A percentile compares a stretch with the other conserved stretches of the same genome.
These are phyloP conservation scores for Nasonovia ribisnigri DNA, from an alignment of 2,888 invertebrate genomes.

Conservation along the genomic window DNA sequence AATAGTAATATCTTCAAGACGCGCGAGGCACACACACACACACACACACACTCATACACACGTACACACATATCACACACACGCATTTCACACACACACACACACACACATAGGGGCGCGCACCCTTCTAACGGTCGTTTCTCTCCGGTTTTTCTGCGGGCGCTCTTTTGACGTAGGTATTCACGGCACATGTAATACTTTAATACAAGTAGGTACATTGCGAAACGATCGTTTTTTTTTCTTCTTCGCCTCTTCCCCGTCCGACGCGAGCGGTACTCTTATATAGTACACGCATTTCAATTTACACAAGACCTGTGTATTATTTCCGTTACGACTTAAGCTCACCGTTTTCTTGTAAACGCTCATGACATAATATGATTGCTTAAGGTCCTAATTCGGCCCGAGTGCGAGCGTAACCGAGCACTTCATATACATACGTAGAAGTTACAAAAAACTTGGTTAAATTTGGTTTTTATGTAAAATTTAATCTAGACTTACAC, in stretches of 20 bases:
- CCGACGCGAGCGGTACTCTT: not conserved
- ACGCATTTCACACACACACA: not conserved
- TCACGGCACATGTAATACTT: not conserved
- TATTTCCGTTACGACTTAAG: conserved; percentile 37
- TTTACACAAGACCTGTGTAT: not conserved
- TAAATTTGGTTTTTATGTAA: not conserved
- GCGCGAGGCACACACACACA: not conserved
- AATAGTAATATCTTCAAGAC: conserved; percentile 61
- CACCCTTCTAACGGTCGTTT: conserved; percentile 65
- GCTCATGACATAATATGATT: not conserved
- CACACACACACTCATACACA: not conserved
- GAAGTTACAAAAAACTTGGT: not conserved
- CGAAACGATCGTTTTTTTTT: conserved; percentile 55
- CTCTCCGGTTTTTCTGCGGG: conserved; percentile 59
- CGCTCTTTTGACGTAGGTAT: conserved; percentile 39
- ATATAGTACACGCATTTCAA: not conserved
- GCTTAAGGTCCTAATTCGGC: not conserved
- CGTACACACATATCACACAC: not conserved
- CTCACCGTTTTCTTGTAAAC: not conserved
- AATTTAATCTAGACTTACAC: not conserved
- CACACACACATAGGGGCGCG: conserved; percentile 45
- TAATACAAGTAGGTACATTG: conserved; percentile 19
- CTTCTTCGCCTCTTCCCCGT: not conserved
- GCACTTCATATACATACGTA: not conserved
- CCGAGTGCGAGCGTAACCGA: not conserved